Conservation (phyloP, 2,797 vertebrate genomes). For the Manis crassicaudata region DNA sequence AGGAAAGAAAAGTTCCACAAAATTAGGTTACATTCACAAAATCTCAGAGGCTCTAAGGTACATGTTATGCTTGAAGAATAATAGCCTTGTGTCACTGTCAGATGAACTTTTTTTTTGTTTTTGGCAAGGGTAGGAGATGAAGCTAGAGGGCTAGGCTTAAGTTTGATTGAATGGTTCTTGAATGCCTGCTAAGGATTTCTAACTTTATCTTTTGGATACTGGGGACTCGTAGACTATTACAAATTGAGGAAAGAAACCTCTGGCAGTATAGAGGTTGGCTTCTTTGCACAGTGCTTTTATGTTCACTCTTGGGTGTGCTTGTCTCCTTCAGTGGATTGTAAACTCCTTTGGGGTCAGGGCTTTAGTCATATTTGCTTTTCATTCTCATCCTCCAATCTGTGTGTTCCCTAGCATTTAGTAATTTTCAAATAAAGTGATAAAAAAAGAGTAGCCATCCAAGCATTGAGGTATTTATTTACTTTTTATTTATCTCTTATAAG, state of each 20-base stretch:
- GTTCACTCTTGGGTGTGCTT: not conserved
- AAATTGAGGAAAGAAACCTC: not conserved
- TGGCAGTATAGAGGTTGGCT: not conserved
- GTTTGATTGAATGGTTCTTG: not conserved
- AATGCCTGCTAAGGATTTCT: not conserved
- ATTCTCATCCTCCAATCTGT: not conserved
- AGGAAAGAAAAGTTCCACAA: slow-evolving; percentile 30
- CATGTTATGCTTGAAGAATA: slow-evolving; percentile 3
- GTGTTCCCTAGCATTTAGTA: not conserved
- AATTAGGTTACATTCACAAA: slow-evolving; percentile 10
- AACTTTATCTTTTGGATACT: not conserved
- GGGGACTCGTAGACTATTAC: not conserved
- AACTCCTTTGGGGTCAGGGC: not conserved
- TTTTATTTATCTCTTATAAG: slow-evolving; percentile 6
- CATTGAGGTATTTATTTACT: slow-evolving; percentile 35
- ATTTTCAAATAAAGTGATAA: slow-evolving; percentile 29
- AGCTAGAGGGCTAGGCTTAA: not conserved
- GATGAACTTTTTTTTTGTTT: not conserved
- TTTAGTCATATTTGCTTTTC: slow-evolving; percentile 7
- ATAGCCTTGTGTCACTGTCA: not conserved
- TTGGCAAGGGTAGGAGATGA: not conserved
- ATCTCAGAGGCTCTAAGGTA: not conserved
- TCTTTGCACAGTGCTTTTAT: not conserved
- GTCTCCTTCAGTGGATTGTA: not conserved
- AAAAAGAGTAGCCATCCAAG: not conserved